Evolutionary conservation across 2,113 vertebrate species (phyloP).

Genomic region (Indicator indicator): DNA sequence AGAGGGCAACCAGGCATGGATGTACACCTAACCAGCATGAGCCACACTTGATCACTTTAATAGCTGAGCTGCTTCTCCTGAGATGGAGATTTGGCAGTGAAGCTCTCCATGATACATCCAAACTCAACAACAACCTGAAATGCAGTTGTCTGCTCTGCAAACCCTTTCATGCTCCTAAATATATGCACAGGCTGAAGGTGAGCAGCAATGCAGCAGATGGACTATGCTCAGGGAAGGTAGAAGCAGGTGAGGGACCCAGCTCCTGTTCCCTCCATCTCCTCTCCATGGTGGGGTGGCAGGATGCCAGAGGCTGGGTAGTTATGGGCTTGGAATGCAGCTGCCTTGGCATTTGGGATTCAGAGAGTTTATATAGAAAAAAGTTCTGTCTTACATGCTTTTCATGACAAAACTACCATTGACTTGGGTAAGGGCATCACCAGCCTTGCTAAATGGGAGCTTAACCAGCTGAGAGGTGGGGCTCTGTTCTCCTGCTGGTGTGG

Average conservation of each 20-base stretch:
- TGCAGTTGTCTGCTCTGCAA: rapidly evolving
- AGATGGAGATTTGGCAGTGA: background rate
- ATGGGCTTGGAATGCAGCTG: background rate
- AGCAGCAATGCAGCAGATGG: background rate
- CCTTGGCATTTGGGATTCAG: background rate
- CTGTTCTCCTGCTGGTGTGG: background rate
- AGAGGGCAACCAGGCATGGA: background rate
- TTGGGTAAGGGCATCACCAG: background rate
- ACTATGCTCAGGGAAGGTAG: background rate
- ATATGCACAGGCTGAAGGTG: rapidly evolving
- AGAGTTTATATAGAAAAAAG: background rate
- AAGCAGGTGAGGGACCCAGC: background rate
- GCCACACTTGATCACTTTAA: background rate
- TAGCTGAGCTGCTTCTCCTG: background rate
- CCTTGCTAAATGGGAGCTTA: background rate
- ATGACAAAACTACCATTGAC: background rate
- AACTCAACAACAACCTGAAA: background rate
- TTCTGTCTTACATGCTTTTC: background rate
- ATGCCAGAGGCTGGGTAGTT: background rate
- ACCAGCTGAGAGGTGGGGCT: background rate
- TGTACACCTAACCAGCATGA: background rate
- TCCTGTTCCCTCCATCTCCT: background rate
- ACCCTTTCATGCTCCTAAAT: rapidly evolving
- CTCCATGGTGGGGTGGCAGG: background rate
- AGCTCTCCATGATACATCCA: background rate